Evolutionary conservation across 2,797 vertebrate genomes (phyloP).

Genomic region (Xiphorhynchus erythropygius): DNA sequence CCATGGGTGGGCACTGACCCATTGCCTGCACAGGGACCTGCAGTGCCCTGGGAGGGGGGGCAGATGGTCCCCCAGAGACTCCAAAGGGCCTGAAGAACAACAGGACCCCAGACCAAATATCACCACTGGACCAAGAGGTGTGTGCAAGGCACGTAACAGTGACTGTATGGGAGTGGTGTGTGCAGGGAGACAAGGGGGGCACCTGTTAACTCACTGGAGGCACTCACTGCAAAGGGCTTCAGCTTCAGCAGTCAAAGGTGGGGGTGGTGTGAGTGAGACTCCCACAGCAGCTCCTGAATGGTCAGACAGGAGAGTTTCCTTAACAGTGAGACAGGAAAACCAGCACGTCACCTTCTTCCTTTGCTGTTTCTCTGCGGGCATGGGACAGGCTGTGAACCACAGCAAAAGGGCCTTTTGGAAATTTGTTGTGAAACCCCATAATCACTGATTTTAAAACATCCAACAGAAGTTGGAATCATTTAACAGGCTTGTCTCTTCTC

Average conservation of each 20-base stretch:
- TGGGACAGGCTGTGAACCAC: background rate
- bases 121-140: background rate
- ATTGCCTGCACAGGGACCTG: background rate
- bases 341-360: background rate
- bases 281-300: background rate
- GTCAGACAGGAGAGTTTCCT: background rate
- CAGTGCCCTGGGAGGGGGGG: rapidly evolving
- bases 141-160: background rate
- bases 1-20: rapidly evolving
- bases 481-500: background rate
- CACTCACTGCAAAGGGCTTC: background rate
- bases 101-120: background rate
- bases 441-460: background rate
- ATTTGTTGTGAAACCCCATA: background rate
- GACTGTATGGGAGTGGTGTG: background rate
- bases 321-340: background rate
- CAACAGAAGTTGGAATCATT: background rate
- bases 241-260: background rate
- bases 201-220: background rate
- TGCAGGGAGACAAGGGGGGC: background rate
- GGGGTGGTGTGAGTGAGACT: background rate
- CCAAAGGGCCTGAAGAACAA: background rate
- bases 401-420: background rate
- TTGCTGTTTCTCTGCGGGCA: background rate
- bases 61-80: rapidly evolving